Percentiles rank a stretch among this genome's conserved stretches.
Conservation (phyloP, 1,140 invertebrate genomes). For the Bicyclus anynana region DNA sequence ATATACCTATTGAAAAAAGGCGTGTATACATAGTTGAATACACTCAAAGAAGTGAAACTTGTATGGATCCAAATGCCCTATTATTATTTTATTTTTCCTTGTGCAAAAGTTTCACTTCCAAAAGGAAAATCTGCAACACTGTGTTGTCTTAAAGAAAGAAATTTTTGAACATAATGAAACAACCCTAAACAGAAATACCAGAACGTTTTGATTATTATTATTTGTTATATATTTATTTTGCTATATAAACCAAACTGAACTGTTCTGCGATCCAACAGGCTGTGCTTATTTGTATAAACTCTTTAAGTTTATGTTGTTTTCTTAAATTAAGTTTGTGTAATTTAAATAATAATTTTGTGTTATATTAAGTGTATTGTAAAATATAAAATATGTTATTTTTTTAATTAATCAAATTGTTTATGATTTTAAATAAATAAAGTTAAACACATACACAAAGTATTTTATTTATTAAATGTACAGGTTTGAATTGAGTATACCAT, state of each 20-base stretch:
- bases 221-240: conserved; percentile 5
- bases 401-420: conserved; percentile 26
- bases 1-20: too few relatives aligned
- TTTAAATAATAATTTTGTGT: conserved; percentile 50
- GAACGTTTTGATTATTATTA: background rate
- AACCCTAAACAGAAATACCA: too few relatives aligned
- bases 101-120: too few relatives aligned
- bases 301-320: conserved; percentile 50
- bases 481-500: conserved; percentile 48
- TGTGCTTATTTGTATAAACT: conserved; percentile 64
- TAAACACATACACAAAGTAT: conserved; percentile 11
- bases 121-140: too few relatives aligned
- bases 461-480: conserved; percentile 53
- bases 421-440: conserved; percentile 24
- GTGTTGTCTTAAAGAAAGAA: too few relatives aligned
- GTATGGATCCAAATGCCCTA: too few relatives aligned
- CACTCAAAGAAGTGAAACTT: too few relatives aligned
- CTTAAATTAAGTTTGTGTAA: conserved; percentile 41
- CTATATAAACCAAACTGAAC: conserved; percentile 45
- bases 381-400: conserved; percentile 36
- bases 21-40: too few relatives aligned
- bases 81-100: too few relatives aligned
- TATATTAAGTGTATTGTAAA: conserved; percentile 43
- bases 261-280: conserved; percentile 71
- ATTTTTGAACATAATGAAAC: too few relatives aligned